These are phyloP conservation scores for Epistrophella euchroma DNA, from an alignment of 2,888 invertebrate species.

Conservation along the genomic window DNA sequence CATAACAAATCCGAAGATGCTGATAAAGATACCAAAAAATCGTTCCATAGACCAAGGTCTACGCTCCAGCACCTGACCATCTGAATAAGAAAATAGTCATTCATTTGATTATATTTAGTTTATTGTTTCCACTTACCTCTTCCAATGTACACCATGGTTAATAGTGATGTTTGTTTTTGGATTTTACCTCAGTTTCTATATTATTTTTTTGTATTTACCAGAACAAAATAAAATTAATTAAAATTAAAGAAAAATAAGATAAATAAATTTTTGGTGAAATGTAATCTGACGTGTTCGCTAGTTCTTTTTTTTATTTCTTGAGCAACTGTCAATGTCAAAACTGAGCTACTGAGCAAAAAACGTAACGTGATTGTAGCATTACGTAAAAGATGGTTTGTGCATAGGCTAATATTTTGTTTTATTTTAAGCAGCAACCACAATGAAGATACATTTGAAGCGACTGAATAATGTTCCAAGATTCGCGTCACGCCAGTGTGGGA, in stretches of 20 bases:
- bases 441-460: too few relatives aligned
- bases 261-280: background rate
- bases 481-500: too few relatives aligned
- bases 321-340: slow-evolving; percentile 19
- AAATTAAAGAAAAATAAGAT: background rate
- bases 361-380: background rate
- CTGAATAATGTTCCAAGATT: too few relatives aligned
- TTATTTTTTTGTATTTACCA: background rate
- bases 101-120: too few relatives aligned
- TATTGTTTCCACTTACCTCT: slow-evolving; percentile 37
- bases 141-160: slow-evolving; percentile 75
- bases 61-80: slow-evolving; percentile 71
- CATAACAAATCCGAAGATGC: slow-evolving; percentile 62
- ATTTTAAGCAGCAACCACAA: background rate
- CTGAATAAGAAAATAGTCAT: slow-evolving; percentile 34
- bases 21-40: slow-evolving; percentile 62
- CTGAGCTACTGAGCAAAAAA: background rate
- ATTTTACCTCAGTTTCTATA: background rate
- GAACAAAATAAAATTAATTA: background rate
- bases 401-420: background rate
- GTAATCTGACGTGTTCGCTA: slow-evolving; percentile 12
- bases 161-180: slow-evolving; percentile 30
- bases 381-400: background rate
- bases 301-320: background rate
- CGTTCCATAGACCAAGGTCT: slow-evolving; percentile 74